These are phyloP conservation scores for Calycopis cecrops DNA, from an alignment of 1,140 invertebrate species.

Conservation along the genomic window DNA sequence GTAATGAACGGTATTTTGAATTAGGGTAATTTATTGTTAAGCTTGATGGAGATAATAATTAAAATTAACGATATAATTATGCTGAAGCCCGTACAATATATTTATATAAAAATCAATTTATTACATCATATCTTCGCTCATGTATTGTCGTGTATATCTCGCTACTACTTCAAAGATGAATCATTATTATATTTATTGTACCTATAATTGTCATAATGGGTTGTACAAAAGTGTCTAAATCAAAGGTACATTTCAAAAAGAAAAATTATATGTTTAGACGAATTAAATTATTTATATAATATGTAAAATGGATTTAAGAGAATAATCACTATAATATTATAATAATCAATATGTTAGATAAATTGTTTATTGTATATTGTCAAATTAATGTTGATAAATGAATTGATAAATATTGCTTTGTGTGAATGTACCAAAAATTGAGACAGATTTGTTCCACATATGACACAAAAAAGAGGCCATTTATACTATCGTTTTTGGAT, in stretches of 20 bases:
- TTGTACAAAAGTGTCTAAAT: background rate
- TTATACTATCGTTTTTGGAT: too few relatives aligned
- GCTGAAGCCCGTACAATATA: slow-evolving; percentile 4
- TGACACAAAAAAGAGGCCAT: background rate
- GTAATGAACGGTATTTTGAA: too few relatives aligned
- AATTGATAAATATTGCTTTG: too few relatives aligned
- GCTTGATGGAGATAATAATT: background rate
- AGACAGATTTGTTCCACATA: slow-evolving; percentile 2
- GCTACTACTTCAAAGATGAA: background rate
- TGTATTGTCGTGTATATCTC: background rate
- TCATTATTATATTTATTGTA: background rate
- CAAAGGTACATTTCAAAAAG: background rate
- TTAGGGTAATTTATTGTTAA: too few relatives aligned
- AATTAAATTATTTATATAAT: too few relatives aligned
- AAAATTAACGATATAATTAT: slow-evolving; percentile 5
- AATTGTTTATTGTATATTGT: too few relatives aligned
- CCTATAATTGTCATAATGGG: background rate
- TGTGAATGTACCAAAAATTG: background rate
- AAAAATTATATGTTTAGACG: background rate
- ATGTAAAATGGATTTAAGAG: too few relatives aligned
- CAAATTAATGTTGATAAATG: too few relatives aligned
- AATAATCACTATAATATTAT: too few relatives aligned
- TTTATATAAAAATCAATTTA: slow-evolving; percentile 4
- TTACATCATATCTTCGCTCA: background rate
- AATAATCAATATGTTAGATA: too few relatives aligned